Evolutionary conservation across 2,888 invertebrate species (phyloP).

Genomic region (Eupithecia vulgata): DNA sequence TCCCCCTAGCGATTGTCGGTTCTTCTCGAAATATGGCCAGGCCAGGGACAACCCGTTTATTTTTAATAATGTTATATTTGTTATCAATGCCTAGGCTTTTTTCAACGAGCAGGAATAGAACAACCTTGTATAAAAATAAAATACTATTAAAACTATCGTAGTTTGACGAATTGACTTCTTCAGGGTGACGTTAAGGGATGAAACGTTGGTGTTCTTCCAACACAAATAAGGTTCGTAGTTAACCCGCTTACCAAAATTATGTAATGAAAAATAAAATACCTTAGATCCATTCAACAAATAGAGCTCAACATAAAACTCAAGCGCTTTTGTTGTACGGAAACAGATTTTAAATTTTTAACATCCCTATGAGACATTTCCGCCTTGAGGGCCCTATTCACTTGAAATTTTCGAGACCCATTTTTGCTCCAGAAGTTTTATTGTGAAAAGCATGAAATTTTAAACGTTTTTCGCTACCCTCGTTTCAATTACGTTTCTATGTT

Average conservation of each 20-base stretch:
- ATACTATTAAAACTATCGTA: too few species aligned
- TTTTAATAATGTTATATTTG: too few species aligned
- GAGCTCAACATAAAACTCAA: conserved; percentile 8
- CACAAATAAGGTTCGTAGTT: too few species aligned
- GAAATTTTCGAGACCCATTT: conserved; percentile 27
- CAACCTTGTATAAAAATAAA: background rate
- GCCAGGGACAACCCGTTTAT: too few species aligned
- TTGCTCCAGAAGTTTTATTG: conserved; percentile 36
- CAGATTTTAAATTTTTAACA: conserved; percentile 34
- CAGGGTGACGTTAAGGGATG: too few species aligned
- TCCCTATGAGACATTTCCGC: conserved; percentile 26
- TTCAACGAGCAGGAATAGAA: background rate
- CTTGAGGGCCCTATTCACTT: conserved; percentile 34
- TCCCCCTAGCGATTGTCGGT: too few species aligned
- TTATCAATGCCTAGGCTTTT: background rate
- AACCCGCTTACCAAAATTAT: too few species aligned
- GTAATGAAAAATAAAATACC: background rate
- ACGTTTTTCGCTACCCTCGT: conserved; percentile 42
- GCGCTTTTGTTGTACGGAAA: conserved; percentile 27
- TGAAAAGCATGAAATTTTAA: conserved; percentile 47
- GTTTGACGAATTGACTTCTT: too few species aligned
- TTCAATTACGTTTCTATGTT: conserved; percentile 50
- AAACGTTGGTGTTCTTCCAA: too few species aligned
- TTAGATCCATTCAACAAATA: conserved; percentile 2
- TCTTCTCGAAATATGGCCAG: too few species aligned